A percentile compares a stretch with the other conserved stretches of the same genome.
Conservation (phyloP, 2,797 vertebrate genomes). For the Lepidocolaptes lacrymiger region DNA sequence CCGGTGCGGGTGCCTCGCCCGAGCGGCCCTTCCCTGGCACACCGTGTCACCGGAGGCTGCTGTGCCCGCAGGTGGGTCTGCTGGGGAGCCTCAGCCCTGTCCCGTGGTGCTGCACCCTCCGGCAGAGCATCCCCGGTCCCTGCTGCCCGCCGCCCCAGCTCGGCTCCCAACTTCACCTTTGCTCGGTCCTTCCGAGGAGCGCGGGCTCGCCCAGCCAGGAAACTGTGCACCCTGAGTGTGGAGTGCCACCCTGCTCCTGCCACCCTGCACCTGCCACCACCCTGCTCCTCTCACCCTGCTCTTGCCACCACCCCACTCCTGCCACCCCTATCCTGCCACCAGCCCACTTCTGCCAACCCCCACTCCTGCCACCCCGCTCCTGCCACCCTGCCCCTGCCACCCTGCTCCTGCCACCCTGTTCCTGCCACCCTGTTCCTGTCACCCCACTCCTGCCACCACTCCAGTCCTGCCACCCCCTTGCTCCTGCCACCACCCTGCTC, state of each 20-base stretch:
- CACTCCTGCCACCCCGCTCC: no score
- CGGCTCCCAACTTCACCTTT: fast-evolving
- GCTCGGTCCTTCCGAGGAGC: neutral
- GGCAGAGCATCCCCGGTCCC: fast-evolving
- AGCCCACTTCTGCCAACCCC: no score
- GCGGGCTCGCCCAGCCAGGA: fast-evolving
- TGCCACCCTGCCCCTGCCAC: no score
- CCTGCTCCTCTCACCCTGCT: no score
- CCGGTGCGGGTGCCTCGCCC: neutral
- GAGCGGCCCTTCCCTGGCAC: neutral
- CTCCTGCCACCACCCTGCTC: no score
- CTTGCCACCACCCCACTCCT: no score
- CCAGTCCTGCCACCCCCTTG: no score
- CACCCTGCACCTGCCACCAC: no score
- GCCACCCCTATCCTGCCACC: no score
- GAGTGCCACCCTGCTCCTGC: neutral
- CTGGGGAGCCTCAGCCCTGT: neutral
- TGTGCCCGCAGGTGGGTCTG: neutral
- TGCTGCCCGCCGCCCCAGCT: fast-evolving
- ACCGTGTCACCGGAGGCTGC: neutral
- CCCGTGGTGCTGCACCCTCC: neutral
- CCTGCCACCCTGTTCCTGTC: no score
- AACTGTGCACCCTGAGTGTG: fast-evolving
- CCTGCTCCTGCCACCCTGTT: no score
- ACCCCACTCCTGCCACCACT: no score